Evolutionary conservation across 1,140 invertebrate species (phyloP), one percentile per base, ranked within the genome.

Genomic region (Aphaenogaster floridana): DNA sequence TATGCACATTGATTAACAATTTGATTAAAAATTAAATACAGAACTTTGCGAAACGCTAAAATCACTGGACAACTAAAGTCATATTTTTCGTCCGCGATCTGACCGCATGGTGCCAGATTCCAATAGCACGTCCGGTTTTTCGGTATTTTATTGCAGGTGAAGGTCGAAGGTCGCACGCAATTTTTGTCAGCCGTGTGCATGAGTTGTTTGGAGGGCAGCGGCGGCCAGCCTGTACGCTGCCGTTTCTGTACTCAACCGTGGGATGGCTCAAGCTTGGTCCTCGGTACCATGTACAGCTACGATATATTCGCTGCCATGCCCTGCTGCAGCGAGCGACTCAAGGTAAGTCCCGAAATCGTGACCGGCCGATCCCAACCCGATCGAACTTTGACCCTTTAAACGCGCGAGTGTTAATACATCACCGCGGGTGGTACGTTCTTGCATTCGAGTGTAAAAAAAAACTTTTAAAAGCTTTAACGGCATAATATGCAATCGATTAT

Each of bases 271-370:
- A 98, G 98, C 52, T 96, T 99, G 63, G 98, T 99, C 52, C 96
- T 99, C 21, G 99, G 99, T 66, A 99, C 98, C 74, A 99, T 99
- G 98, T 99, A 99, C 95, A 98, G 98, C 64, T 99, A 99, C 93
- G 99, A 99, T 95, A 98, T 99, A 87, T 99, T 99, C 95, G 99
- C 99, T 93, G 98, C 99, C 66, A 98, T 98, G 96, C 98, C 98
- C 17, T 99, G 99, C 94, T 99, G 99, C 96, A 96, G 97, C 93
- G 98, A 99, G 92, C 96, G 99, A 92, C 96, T 99, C 79, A 98
- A 98, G 97, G 98, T 99, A 95, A 96, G 95, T 89, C 2, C 11
- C 21, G 11, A 64, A 17, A 64, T 81, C 48, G 50, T 83, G 80
- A 83, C 52, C 36, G 17, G 66, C 17, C 64, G 34, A 78, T 17